Evolutionary conservation across 1,140 invertebrate species (phyloP), one percentile per base, ranked within the genome.

Genomic region (Brachionus sp.): DNA sequence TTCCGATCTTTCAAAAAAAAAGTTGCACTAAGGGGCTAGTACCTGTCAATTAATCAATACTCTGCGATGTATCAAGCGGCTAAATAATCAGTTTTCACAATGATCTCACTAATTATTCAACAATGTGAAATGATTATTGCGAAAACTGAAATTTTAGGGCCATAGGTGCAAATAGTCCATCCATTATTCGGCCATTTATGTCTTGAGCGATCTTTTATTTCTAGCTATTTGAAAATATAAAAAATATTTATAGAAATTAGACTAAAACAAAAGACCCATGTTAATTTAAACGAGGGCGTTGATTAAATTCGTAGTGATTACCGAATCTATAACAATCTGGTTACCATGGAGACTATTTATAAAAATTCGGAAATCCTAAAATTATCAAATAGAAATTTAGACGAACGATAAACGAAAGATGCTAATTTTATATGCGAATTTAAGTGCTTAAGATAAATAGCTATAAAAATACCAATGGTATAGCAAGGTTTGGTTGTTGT

Each of bases 51-150:
- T 57, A 57, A 57, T 57, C 50, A 57, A 57, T 57, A 57, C 50
- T 57, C 50, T 57, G 50, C 50, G 64, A 66, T 66, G 66, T 37
- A 13, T 42, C 6, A 35, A n/a, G 37, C 33, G 70, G 19, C 23
- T 46, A 75, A 73, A 75, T 25, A 46, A 46, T 75, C 77, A 80
- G 77, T 80, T 80, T 80, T 80, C 77, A 80, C 77, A 80, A 80
- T 80, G 77, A 80, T 80, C 77, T 80, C 77, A 80, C 77, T 62
- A 80, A 39, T 78, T 78, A 37, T 25, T 16, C 29, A 62, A 23
- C 77, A 44, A 80, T 80, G 77, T 62, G 77, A 80, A 29, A 35
- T 42, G 77, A 80, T 80, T 35, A 80, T 80, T 80, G 77, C 19
- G 77, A 80, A 80, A 80, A 80, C 77, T 80, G 77, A 80, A 44